Evolutionary conservation across 1,140 invertebrate species (phyloP), one percentile per base, ranked within the genome.

Genomic region (Atta texana): DNA sequence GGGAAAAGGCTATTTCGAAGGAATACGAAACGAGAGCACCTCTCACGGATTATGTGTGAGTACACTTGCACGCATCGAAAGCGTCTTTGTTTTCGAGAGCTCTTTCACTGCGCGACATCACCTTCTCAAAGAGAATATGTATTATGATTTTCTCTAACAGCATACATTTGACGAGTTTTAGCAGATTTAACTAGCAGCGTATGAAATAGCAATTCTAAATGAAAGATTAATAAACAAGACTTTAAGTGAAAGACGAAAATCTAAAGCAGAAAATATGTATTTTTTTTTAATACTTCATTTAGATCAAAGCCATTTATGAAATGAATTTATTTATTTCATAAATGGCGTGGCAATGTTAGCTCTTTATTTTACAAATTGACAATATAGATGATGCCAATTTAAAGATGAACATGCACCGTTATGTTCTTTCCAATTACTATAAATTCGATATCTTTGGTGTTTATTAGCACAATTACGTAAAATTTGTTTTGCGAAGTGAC

Each of bases 11-110:
- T 57, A 21, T 69, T 59, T 71, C 59, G 55, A 51, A 44, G 12
- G 85, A 39, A 57, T 59, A 68, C 59, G 53, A 69, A 84, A 64
- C 24, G 21, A 76, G 49, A 39, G 10, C 61, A 59, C 59, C 59
- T 87, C 28, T 74, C 39, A 51, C 39, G 77, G 14, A 12, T 68
- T 14, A 44, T 44, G 39, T 44, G 55, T 49, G 69, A 74, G 57
- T 63, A 39, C 69, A 63, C 57, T 75, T 34, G 69, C 80, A 55
- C n/a, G 68, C 80, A 82, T 82, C 68, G 76, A 74, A 74, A 49
- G 53, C 53, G 64, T 49, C 64, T 74, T 82, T 74, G 80, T 82
- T 82, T 61, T 74, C 68, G 24, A 82, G 53, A 82, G 68, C 53
- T 31, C 53, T 59, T 49, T 39, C 39, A 21, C n/a, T 1, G 18